These are phyloP conservation scores for Callimorpha dominula DNA, from an alignment of 2,888 invertebrate genomes.

Conservation along the genomic window DNA sequence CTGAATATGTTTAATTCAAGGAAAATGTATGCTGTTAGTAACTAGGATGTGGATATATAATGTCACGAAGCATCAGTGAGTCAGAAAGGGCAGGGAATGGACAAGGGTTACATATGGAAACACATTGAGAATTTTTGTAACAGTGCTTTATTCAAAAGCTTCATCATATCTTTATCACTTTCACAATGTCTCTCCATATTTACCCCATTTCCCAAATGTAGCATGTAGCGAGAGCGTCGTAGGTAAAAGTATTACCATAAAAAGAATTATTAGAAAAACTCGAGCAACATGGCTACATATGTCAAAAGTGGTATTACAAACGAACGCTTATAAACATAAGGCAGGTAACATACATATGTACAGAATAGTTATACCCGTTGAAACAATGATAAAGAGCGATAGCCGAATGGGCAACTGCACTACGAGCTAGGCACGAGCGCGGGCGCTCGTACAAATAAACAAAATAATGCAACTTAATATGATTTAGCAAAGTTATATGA, in stretches of 20 bases:
- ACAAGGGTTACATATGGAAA: slow-evolving; percentile 87
- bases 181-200: slow-evolving; percentile 90
- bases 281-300: slow-evolving; percentile 86
- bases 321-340: slow-evolving; percentile 85
- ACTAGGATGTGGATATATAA: slow-evolving; percentile 35
- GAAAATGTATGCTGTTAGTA: slow-evolving; percentile 51
- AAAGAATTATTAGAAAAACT: slow-evolving; percentile 72
- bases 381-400: slow-evolving; percentile 84
- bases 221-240: slow-evolving; percentile 84
- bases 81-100: slow-evolving; percentile 67
- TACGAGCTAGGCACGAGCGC: slow-evolving; percentile 50
- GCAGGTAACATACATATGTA: slow-evolving; percentile 84
- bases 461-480: slow-evolving; percentile 68
- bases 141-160: slow-evolving; percentile 90
- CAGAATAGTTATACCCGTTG: slow-evolving; percentile 81
- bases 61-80: slow-evolving; percentile 47
- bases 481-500: slow-evolving; percentile 71
- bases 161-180: slow-evolving; percentile 87
- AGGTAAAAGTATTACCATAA: slow-evolving; percentile 77
- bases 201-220: slow-evolving; percentile 89
- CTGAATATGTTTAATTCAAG: slow-evolving; percentile 4
- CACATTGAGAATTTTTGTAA: slow-evolving; percentile 90
- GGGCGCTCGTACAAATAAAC: slow-evolving; percentile 53
- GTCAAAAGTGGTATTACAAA: slow-evolving; percentile 88
- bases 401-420: slow-evolving; percentile 68